Base-by-base conservation (phyloP, 2,797 vertebrate genomes). In the Dipus sagitta region DNA sequence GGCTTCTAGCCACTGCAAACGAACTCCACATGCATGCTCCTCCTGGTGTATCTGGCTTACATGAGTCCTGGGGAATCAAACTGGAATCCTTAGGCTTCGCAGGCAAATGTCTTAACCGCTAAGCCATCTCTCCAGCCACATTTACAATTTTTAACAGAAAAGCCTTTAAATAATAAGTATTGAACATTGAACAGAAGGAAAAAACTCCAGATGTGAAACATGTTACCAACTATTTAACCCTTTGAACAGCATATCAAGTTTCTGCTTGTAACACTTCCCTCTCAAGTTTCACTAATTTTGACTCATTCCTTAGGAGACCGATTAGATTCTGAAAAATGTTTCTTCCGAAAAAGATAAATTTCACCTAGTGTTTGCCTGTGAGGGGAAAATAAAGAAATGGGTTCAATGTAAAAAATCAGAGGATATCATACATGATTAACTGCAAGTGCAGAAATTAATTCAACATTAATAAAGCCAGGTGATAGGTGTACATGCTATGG, bases 231-330 rank as follows among this genome's bases (percentile, higher is more conserved):
- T 90, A 82, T 67, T 92, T 64, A 87, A 93, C 91, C 32, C 15
- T 93, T 24, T 90, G 38, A 78, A 11, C 71, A 58, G 2, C 2
- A 7, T 47, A 62, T 86, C 76, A 79, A 84, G 32, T 85, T 94
- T 84, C 76, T 88, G 47, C 42, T 80, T 74, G 82, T 38, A 84
- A 85, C 6, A 42, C 71, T 81, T 86, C 65, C 18, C 79, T 92
- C n/a, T 42, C 32, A 89, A 90, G 83, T 91, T 79, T 86, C 20
- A 86, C 11, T 91, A 26, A 82, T 71, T 91, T 92, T 76, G 15
- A 89, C 71, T 93, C 92, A 96, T 91, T 91, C 95, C 54, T 93
- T 95, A 77, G 86, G 58, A 94, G 17, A 92, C 2, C 71, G 13
- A 93, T 54, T 70, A 86, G 28, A 60, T 79, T 92, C 38, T 68